Evolutionary conservation across 1,140 invertebrate species (phyloP), one percentile per base, ranked within the genome.

Genomic region (Nixonia krombeini): DNA sequence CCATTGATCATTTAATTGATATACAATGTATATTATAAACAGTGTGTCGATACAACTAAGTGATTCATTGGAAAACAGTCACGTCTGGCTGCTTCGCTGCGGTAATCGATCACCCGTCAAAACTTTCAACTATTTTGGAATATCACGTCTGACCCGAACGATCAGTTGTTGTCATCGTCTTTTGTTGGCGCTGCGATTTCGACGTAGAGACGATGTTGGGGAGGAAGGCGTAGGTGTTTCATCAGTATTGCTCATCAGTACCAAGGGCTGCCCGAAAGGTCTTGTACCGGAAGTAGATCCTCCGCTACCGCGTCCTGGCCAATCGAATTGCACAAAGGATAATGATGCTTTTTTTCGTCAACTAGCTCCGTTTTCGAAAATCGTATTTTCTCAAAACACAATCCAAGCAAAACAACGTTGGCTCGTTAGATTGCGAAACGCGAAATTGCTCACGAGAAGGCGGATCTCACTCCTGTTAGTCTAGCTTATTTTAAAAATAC

Each of bases 211-310:
- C n/a, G 80, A 75, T 72, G 86, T 58, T 15, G 76, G 84, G 28
- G 85, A 82, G 57, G 86, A 86, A 58, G 86, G 82, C 33, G 85
- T 81, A 74, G 69, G 47, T 23, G 66, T 42, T 69, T 63, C 70
- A 66, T 62, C 79, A 40, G 75, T n/a, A n/a, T n/a, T n/a, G n/a
- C n/a, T 72, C 66, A 78, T 79, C 75, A 92, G 85, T 83, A 90
- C 88, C 76, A 92, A 80, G 23, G 91, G 91, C 74, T 92, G 90
- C 72, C 91, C 91, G 77, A 92, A 93, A 26, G 91, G 90, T 79
- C 91, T 88, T 63, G 88, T 90, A 63, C 88, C 89, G 42, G 89
- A 89, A 78, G 78, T 74, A 2, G 77, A 81, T 70, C 77, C 78
- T 17, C 78, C 78, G 72, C 76, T 79, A 41, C 76, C 76, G 12